Base-by-base conservation (phyloP, 2,888 invertebrate genomes). In the Pandemis cinnamomeana region DNA sequence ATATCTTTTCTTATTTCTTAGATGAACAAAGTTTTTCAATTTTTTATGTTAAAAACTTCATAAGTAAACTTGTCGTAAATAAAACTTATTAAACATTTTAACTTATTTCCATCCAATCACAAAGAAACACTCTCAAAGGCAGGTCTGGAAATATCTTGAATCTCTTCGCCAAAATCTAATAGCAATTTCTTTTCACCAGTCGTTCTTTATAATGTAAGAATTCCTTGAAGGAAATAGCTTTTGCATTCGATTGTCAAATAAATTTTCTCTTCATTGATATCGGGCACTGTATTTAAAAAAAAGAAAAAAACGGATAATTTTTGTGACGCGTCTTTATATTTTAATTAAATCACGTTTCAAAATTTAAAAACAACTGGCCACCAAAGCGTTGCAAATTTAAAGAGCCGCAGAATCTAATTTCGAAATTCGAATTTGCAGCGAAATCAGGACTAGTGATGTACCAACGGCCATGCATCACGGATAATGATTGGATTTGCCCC, bases 401-500 rank as follows among this genome's bases (percentile, higher is more conserved):
- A 71, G 69, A n/a, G 36, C 44, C 58, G n/a, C 63, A 58, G 20
- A 80, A 86, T 82, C 84, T 82, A 85, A 87, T 84, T 86, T 83
- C 80, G 76, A 87, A 87, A 82, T 87, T 87, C 82, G 83, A 88
- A 78, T 77, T 75, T 71, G 67, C 75, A 71, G 67, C 80, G 79
- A 86, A 86, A 86, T 86, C 86, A 83, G 79, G 85, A 84, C 79
- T 89, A 90, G 90, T 91, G 92, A 91, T 90, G 92, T 92, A 89
- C 91, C 87, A 87, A 79, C 87, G 86, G 90, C 90, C 88, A 93
- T 93, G 92, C 93, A 92, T 93, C 93, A 93, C 85, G 90, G 91
- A 91, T 93, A 94, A 93, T 92, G 94, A 93, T 93, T 92, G 92
- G 92, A 92, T 91, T 89, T 87, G 92, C 94, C 92, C 92, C 93